Evolutionary conservation across 2,888 invertebrate species (phyloP).

Genomic region (Callyntrura guangdongensis): DNA sequence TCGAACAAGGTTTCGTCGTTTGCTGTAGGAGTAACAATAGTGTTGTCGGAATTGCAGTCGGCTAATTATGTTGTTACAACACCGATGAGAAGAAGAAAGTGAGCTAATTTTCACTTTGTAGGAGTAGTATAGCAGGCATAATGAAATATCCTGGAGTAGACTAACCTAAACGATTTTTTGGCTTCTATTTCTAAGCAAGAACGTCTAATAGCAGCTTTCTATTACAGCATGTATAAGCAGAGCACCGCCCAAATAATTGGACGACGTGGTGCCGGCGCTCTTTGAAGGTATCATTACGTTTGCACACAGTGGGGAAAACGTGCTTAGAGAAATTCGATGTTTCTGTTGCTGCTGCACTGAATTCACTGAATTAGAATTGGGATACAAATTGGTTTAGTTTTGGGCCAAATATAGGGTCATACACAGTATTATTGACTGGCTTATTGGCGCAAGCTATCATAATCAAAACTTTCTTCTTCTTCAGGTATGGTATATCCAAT

Average conservation of each 20-base stretch:
- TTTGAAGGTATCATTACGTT: no score
- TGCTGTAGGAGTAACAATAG: not conserved
- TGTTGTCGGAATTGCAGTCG: conserved; percentile 15
- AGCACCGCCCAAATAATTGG: conserved; percentile 18
- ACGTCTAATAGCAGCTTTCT: not conserved
- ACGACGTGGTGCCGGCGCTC: not conserved
- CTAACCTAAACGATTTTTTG: not conserved
- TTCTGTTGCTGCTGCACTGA: not conserved
- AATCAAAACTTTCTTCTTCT: no score
- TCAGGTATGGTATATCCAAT: no score
- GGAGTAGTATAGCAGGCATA: conserved; percentile 4
- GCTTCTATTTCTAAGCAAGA: not conserved
- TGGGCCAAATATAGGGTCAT: no score
- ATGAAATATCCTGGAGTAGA: not conserved
- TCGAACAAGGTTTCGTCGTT: not conserved
- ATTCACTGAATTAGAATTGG: not conserved
- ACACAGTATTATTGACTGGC: no score
- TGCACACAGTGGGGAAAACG: no score
- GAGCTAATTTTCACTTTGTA: conserved; percentile 47
- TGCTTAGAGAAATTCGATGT: no score
- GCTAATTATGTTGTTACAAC: conserved; percentile 47
- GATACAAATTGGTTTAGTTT: not conserved
- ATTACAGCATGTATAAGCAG: not conserved
- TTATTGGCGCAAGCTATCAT: no score
- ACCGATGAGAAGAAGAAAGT: conserved; percentile 5